Conservation (phyloP, 2,797 vertebrate species). For the Serranus cabrilla region DNA sequence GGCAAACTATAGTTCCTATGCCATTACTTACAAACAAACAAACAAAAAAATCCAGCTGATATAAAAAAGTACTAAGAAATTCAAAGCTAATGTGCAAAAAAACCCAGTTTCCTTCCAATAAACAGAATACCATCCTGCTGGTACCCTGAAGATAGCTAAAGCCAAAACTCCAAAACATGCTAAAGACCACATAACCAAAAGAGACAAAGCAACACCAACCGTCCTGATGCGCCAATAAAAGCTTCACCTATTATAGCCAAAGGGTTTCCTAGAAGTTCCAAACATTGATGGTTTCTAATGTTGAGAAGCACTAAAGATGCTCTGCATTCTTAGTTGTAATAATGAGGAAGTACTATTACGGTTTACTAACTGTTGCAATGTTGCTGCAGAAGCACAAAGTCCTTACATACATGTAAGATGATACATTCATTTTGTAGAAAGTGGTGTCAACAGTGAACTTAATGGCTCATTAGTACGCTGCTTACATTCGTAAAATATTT, state of each 20-base stretch:
- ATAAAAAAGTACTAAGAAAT: slow-evolving; percentile 29
- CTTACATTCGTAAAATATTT: slow-evolving; percentile 70
- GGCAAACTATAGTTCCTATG: slow-evolving; percentile 4
- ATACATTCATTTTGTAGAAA: slow-evolving; percentile 79
- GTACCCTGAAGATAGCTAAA: slow-evolving; percentile 20
- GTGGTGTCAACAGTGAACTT: slow-evolving; percentile 52
- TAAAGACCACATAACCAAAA: background rate
- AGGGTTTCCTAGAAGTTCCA: slow-evolving; percentile 20
- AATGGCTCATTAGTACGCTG: slow-evolving; percentile 58
- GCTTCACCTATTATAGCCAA: background rate
- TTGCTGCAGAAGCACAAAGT: slow-evolving; percentile 9
- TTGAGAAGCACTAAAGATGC: slow-evolving; percentile 10
- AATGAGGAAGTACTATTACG: slow-evolving; percentile 19
- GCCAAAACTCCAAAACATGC: slow-evolving; percentile 25
- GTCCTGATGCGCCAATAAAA: background rate
- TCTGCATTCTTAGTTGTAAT: slow-evolving; percentile 10
- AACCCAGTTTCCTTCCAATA: slow-evolving; percentile 35
- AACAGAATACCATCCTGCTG: slow-evolving; percentile 17
- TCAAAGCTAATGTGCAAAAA: slow-evolving; percentile 65
- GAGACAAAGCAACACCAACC: background rate
- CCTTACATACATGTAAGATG: slow-evolving; percentile 34
- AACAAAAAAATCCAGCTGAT: background rate
- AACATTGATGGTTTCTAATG: slow-evolving; percentile 14
- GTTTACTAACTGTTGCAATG: slow-evolving; percentile 4
- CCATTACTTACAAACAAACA: slow-evolving; percentile 7